These are phyloP conservation scores for Zaprionus taronus DNA, from an alignment of 1,140 invertebrate genomes.

Conservation along the genomic window DNA sequence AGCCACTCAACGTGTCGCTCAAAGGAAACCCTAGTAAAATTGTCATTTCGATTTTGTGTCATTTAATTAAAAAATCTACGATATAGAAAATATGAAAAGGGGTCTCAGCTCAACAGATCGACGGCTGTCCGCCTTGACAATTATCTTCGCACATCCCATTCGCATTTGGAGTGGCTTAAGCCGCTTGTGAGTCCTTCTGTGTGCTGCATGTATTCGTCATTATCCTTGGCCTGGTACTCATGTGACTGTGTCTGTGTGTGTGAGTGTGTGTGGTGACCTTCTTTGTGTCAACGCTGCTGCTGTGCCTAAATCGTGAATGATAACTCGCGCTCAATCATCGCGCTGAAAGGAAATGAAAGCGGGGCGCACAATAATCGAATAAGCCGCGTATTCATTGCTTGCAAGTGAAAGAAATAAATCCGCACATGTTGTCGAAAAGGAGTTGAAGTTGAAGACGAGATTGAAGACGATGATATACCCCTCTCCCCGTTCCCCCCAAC, in stretches of 20 bases:
- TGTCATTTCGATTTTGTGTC: slow-evolving; percentile 40
- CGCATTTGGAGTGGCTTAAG: slow-evolving; percentile 48
- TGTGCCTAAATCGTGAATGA: slow-evolving; percentile 72
- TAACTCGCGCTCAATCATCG: slow-evolving; percentile 76
- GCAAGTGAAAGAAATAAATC: slow-evolving; percentile 75
- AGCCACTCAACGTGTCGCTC: slow-evolving; percentile 29
- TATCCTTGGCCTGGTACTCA: slow-evolving; percentile 5
- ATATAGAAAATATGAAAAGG: slow-evolving; percentile 66
- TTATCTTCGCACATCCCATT: slow-evolving; percentile 68
- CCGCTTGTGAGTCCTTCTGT: slow-evolving; percentile 55
- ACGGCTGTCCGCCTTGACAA: slow-evolving; percentile 60
- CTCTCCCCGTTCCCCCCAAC: not conserved
- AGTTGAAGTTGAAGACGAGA: slow-evolving; percentile 40
- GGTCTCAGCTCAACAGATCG: slow-evolving; percentile 28
- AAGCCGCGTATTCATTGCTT: slow-evolving; percentile 74
- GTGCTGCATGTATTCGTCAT: slow-evolving; percentile 6
- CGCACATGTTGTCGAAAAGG: slow-evolving; percentile 66
- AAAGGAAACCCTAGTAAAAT: slow-evolving; percentile 45
- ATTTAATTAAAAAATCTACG: slow-evolving; percentile 65
- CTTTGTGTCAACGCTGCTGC: slow-evolving; percentile 59
- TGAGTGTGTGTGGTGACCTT: slow-evolving; percentile 46
- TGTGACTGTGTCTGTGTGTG: no score
- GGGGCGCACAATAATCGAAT: slow-evolving; percentile 72
- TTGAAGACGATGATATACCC: slow-evolving; percentile 1
- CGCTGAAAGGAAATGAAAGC: slow-evolving; percentile 76